Evolutionary conservation across 92 coral and sea anemone genomes (phyloP), one percentile per base, ranked within the genome.

Genomic region (Epizoanthus illoricatus): DNA sequence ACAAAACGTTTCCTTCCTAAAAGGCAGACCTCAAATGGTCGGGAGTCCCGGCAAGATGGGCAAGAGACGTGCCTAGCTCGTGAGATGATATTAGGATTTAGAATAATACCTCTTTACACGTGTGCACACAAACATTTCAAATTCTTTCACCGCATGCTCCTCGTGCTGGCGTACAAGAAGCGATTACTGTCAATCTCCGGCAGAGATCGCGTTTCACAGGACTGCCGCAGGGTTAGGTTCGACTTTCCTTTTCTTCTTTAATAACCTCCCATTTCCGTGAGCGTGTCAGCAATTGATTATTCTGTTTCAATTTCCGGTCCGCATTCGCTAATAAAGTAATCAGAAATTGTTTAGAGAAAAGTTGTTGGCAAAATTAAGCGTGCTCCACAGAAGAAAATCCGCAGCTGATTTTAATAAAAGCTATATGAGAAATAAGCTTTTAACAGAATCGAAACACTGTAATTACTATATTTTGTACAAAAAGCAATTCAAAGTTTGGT

Each of bases 301-400:
- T 62, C 64, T 54, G 54, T 43, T 78, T 61, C 82, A 61, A 42
- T 78, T 62, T 78, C 82, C 82, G 82, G 82, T 78, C 17, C 23
- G 52, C 16, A 13, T 43, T 78, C 43, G 40, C 52, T 41, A 61
- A 41, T 21, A 11, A 45, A 76, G 2, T 40, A 65, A 52, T 52
- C 56, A 52, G 12, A 52, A 52, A 52, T 52, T 52, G 56, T 52
- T 52, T 52, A 52, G 56, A 9, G 65, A 45, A 17, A 64, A n/a
- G 16, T 45, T 76, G 54, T 61, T 61, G 40, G 8, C 67, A 62
- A 61, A 76, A 23, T 62, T 76, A 21, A 61, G 15, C 24, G 64
- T 5, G 7, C 18, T 62, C 33, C 28, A 57, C 69, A 65, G 41
- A 65, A 65, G 69, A 24, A 10, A 5, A 19, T 6, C 20, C 17